These are phyloP conservation scores for Drosophila trichaetosa DNA, from an alignment of 2,888 invertebrate species.

Conservation along the genomic window DNA sequence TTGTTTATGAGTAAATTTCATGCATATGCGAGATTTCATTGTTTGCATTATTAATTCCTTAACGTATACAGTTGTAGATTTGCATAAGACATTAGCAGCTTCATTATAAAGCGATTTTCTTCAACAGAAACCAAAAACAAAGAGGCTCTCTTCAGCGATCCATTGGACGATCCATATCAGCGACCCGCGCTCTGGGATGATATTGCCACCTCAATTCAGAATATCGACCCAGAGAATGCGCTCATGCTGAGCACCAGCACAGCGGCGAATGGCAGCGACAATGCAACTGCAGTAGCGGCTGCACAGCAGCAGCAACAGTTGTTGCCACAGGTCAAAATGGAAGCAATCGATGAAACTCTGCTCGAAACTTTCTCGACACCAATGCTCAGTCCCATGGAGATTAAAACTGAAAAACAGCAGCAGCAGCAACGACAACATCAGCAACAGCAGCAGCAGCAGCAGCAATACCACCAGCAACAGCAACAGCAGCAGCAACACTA, in stretches of 20 bases:
- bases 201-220: slow-evolving; percentile 95
- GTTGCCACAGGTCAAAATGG: slow-evolving; percentile 90
- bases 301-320: slow-evolving; percentile 53
- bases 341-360: slow-evolving; percentile 89
- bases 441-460: slow-evolving; percentile 69
- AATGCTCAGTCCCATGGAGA: slow-evolving; percentile 91
- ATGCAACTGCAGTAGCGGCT: slow-evolving; percentile 33
- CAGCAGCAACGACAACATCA: slow-evolving; percentile 73
- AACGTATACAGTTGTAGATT: slow-evolving; percentile 41
- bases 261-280: slow-evolving; percentile 75
- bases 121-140: slow-evolving; percentile 84
- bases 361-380: slow-evolving; percentile 89
- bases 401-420: slow-evolving; percentile 90
- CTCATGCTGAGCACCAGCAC: slow-evolving; percentile 90
- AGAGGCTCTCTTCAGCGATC: slow-evolving; percentile 84
- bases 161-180: slow-evolving; percentile 92
- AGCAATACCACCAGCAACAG: slow-evolving; percentile 54
- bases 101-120: slow-evolving; percentile 64
- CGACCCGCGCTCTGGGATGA: slow-evolving; percentile 96
- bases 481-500: slow-evolving; percentile 66
- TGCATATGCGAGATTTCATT: slow-evolving; percentile 80
- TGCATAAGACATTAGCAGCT: slow-evolving; percentile 69
- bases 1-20: slow-evolving; percentile 77
- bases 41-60: slow-evolving; percentile 69
- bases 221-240: slow-evolving; percentile 95